A percentile compares a stretch with the other conserved stretches of the same genome.
Conservation (phyloP, 2,797 vertebrate genomes). For the Leptoclinus maculatus region DNA sequence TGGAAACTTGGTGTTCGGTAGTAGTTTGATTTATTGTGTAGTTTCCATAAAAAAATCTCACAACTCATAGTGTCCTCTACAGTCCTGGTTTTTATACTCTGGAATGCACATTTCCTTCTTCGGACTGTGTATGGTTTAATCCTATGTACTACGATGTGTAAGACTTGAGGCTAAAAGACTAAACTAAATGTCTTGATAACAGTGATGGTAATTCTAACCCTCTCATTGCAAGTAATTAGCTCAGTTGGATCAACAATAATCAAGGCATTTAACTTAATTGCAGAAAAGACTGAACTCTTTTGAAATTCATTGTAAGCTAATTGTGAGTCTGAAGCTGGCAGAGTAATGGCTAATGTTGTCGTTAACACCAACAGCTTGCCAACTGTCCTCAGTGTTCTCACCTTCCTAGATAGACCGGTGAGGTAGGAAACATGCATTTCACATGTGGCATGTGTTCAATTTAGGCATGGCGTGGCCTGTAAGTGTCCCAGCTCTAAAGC, state of each 20-base stretch:
- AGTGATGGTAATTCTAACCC: not conserved
- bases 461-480: not conserved
- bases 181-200: not conserved
- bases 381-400: not conserved
- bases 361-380: conserved; percentile 5
- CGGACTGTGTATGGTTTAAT: not conserved
- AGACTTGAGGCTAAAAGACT: not conserved
- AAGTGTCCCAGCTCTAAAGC: not conserved
- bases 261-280: conserved; percentile 4
- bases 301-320: conserved; percentile 3
- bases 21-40: not conserved
- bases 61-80: not conserved
- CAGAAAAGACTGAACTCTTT: not conserved
- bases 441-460: not conserved
- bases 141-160: not conserved
- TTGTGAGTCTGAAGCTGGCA: conserved; percentile 7
- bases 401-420: conserved; percentile 3
- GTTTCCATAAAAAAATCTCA: not conserved
- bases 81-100: not conserved
- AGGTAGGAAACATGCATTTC: conserved; percentile 1
- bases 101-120: not conserved
- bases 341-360: conserved; percentile 3
- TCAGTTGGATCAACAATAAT: not conserved
- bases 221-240: not conserved
- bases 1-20: not conserved